phyloP scores from a whole-genome alignment of 2,113 vertebrate genomes.

The Neoarius graeffei region DNA sequence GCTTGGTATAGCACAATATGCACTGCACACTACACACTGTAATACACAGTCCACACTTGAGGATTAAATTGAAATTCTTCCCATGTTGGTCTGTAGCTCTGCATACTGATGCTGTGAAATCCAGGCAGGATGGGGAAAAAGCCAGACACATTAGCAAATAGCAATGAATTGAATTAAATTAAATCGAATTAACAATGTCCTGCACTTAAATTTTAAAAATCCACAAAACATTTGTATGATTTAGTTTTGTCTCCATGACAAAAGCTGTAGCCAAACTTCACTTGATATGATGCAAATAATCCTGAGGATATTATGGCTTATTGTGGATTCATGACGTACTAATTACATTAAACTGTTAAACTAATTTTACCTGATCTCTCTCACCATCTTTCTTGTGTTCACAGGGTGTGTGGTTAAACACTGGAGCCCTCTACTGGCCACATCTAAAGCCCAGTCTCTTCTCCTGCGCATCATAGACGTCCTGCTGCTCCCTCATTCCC shows the following conservation, averaged over 20 bases:
- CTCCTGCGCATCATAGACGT: constrained; percentile 90
- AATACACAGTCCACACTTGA: background rate
- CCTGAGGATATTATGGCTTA: background rate
- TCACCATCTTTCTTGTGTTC: background rate
- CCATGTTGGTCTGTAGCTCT: background rate
- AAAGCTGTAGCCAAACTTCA: background rate
- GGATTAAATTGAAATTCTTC: background rate
- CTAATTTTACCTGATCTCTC: background rate
- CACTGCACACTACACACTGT: background rate
- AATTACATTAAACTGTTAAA: background rate
- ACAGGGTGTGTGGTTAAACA: constrained; percentile 91
- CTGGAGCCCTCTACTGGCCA: constrained; percentile 91
- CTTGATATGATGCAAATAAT: background rate
- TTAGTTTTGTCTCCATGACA: background rate
- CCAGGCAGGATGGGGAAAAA: background rate
- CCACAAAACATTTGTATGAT: background rate
- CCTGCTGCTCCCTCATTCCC: constrained; percentile 85
- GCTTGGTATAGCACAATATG: constrained; percentile 75
- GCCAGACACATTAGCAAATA: background rate
- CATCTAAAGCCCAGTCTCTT: constrained; percentile 89
- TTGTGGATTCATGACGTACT: background rate
- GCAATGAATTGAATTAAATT: too few species aligned
- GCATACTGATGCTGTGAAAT: background rate
- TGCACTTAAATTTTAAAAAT: background rate
- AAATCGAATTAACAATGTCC: background rate